Conservation (phyloP, 35 echinoderm and acorn worm genomes). For the Ophioderma brevispina region DNA sequence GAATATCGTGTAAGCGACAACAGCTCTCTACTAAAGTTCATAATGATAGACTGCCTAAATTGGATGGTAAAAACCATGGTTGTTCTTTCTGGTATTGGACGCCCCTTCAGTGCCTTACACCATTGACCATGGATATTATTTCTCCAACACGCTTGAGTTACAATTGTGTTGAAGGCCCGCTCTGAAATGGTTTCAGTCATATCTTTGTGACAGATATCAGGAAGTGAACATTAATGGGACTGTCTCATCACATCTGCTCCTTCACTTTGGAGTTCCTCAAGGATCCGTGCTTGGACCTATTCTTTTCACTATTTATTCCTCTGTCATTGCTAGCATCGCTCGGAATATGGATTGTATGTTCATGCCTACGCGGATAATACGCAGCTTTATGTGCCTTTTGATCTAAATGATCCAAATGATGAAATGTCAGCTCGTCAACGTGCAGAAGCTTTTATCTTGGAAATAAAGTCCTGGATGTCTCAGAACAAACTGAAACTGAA, state of each 20-base stretch:
- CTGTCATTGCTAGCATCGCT: constrained; percentile 48
- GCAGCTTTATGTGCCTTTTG: constrained; percentile 61
- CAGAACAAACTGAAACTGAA: constrained; percentile 52
- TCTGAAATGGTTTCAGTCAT: constrained; percentile 28
- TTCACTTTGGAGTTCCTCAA: constrained; percentile 50
- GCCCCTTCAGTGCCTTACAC: constrained; percentile 42
- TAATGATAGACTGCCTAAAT: constrained; percentile 39
- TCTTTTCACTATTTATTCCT: constrained; percentile 53
- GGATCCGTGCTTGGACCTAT: constrained; percentile 73
- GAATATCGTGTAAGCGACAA: constrained; percentile 32
- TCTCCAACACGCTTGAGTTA: neutral
- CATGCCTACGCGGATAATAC: constrained; percentile 74
- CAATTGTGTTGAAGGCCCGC: neutral
- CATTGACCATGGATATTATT: constrained; percentile 17
- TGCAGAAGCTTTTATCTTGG: neutral
- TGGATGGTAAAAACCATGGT: constrained; percentile 54
- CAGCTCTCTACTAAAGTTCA: constrained; percentile 37
- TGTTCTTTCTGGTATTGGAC: neutral
- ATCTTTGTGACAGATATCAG: neutral
- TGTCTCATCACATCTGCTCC: neutral
- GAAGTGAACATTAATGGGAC: neutral
- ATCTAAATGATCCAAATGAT: constrained; percentile 8
- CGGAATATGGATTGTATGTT: constrained; percentile 23
- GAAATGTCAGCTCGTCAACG: neutral
- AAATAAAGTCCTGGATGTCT: constrained; percentile 58